Evolutionary conservation across 2,797 vertebrate genomes (phyloP).

Genomic region (Potorous gilbertii): DNA sequence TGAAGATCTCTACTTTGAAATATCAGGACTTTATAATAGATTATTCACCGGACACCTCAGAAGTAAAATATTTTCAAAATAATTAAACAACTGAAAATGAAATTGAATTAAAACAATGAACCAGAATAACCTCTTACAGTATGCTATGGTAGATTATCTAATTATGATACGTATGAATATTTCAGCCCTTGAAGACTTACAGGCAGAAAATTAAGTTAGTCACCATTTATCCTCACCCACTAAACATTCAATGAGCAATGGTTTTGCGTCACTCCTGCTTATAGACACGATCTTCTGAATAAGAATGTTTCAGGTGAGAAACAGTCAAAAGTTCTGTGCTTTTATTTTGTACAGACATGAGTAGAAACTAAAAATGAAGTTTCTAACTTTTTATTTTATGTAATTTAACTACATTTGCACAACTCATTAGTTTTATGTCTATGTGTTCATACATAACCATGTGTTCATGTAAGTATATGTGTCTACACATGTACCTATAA

Average conservation of each 20-base stretch:
- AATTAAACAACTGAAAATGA: slow-evolving; percentile 58
- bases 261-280: slow-evolving; percentile 36
- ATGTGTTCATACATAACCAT: not conserved
- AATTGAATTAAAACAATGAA: slow-evolving; percentile 46
- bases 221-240: slow-evolving; percentile 11
- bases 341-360: not conserved
- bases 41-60: not conserved
- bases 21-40: not conserved
- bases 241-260: not conserved
- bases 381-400: not conserved
- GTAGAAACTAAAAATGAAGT: not conserved
- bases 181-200: slow-evolving; percentile 1
- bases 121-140: slow-evolving; percentile 17
- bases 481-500: not conserved
- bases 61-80: slow-evolving; percentile 54
- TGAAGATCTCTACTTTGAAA: slow-evolving; percentile 19
- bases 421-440: not conserved
- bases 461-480: not conserved
- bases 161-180: slow-evolving; percentile 37
- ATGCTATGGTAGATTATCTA: not conserved
- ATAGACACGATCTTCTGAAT: not conserved
- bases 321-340: not conserved
- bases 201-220: slow-evolving; percentile 47
- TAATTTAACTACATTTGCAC: not conserved
- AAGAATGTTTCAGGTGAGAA: not conserved